Conservation (phyloP, 2,888 invertebrate genomes). For the Sesamia inferens region DNA sequence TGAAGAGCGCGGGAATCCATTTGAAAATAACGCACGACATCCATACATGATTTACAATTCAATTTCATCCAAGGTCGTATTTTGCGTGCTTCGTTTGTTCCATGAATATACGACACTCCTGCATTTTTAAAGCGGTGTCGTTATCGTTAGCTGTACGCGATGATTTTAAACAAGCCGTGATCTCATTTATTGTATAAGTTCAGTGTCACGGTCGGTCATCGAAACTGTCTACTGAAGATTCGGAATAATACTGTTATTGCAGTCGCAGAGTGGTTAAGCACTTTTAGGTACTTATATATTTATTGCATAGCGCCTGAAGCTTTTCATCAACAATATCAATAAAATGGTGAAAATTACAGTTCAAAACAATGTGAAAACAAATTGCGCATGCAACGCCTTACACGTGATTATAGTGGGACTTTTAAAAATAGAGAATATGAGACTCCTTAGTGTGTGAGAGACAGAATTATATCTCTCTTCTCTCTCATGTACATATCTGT, state of each 20-base stretch:
- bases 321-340: background rate
- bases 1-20: slow-evolving; percentile 6
- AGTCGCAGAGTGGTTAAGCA: background rate
- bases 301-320: background rate
- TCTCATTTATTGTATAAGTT: slow-evolving; percentile 68
- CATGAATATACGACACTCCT: slow-evolving; percentile 51
- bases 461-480: background rate
- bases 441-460: background rate
- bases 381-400: background rate
- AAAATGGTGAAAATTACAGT: background rate
- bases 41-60: slow-evolving; percentile 41
- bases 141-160: slow-evolving; percentile 25
- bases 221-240: slow-evolving; percentile 41
- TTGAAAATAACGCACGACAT: slow-evolving; percentile 26
- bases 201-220: slow-evolving; percentile 65
- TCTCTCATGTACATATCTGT: background rate
- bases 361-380: background rate
- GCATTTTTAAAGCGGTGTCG: slow-evolving; percentile 52
- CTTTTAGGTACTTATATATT: background rate
- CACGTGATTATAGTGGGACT: background rate
- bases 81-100: slow-evolving; percentile 33
- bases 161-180: slow-evolving; percentile 61
- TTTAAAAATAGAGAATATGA: background rate
- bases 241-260: slow-evolving; percentile 29
- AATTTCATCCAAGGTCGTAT: slow-evolving; percentile 42